Evolutionary conservation across 2,888 invertebrate species (phyloP), one percentile per base, ranked within the genome.

Genomic region (Plebejus argus): DNA sequence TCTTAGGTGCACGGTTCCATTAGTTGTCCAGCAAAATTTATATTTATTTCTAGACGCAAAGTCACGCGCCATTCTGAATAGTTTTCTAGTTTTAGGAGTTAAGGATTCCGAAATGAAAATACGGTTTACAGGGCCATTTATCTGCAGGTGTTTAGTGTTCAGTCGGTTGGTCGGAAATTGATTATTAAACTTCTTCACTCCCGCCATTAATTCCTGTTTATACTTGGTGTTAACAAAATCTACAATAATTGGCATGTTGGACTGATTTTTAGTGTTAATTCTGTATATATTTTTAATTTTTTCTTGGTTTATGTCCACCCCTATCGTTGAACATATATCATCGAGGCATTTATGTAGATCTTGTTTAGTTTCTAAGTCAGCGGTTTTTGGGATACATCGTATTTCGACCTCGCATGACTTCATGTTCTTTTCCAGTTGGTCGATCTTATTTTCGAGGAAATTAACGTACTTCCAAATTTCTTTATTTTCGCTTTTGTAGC

Each of bases 101-200:
- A 80, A 76, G 77, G 76, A 80, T 76, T 79, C 78, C 20, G 79
- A 76, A 56, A 79, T 77, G 79, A 45, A 76, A 23, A 74, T 74
- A 18, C 58, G 58, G 20, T 58, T n/a, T 7, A 20, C 20, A 58
- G 58, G 58, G 12, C 20, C 58, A 20, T 58, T 58, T 20, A 58
- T 58, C 20, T 58, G 58, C 20, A 58, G 20, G 3, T 58, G 58
- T 18, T 58, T 58, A 7, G 58, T 58, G 20, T 20, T 58, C 6
- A 58, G 8, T 20, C 6, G 58, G 58, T 20, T 20, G 15, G 58
- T 1, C 20, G 58, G 20, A 20, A 20, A 20, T 20, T 58, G 58
- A 7, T 20, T n/a, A 58, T 20, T 58, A 58, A 20, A 58, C 15
- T 58, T 58, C 8, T 58, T 58, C 7, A 20, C n/a, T 58, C 58